Evolutionary conservation across 2,888 invertebrate species (phyloP).

Genomic region (Drosophila colorata): DNA sequence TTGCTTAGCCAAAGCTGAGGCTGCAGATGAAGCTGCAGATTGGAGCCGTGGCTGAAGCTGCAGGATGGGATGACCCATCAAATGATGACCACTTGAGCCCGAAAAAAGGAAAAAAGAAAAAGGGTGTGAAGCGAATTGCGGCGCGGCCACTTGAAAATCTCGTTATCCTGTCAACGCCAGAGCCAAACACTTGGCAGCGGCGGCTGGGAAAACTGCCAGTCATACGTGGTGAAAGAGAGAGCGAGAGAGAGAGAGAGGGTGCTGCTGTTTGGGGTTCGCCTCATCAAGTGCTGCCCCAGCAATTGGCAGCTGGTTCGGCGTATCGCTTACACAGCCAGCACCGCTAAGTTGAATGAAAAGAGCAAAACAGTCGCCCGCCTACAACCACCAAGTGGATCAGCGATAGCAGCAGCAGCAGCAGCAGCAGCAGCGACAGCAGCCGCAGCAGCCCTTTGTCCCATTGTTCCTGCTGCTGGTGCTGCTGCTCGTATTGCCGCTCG

Average conservation of each 20-base stretch:
- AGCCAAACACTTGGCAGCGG: constrained; percentile 28
- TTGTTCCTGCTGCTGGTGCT: constrained; percentile 36
- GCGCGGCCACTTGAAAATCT: constrained; percentile 82
- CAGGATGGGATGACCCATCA: constrained; percentile 12
- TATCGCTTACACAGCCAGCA: constrained; percentile 58
- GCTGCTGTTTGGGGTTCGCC: neutral
- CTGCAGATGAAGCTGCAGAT: neutral
- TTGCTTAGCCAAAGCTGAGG: constrained; percentile 1
- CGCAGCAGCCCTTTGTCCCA: constrained; percentile 54
- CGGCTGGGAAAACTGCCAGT: constrained; percentile 62
- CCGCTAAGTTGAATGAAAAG: constrained; percentile 56
- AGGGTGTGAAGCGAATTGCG: constrained; percentile 63
- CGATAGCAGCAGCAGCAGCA: constrained; percentile 3
- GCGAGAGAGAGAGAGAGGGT: neutral
- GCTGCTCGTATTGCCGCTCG: constrained; percentile 29
- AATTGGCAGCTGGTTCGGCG: constrained; percentile 68
- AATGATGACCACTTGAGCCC: constrained; percentile 12
- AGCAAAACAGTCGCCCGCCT: constrained; percentile 51
- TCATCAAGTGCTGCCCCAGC: constrained; percentile 56
- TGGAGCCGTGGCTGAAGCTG: constrained; percentile 5
- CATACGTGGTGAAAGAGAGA: constrained; percentile 25
- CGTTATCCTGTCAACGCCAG: constrained; percentile 83
- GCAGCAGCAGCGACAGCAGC: constrained; percentile 9
- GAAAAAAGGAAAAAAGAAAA: neutral
- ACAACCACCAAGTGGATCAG: constrained; percentile 54